Evolutionary conservation across 2,888 invertebrate species (phyloP), one percentile per base, ranked within the genome.

Genomic region (Cyclophora albipunctata): DNA sequence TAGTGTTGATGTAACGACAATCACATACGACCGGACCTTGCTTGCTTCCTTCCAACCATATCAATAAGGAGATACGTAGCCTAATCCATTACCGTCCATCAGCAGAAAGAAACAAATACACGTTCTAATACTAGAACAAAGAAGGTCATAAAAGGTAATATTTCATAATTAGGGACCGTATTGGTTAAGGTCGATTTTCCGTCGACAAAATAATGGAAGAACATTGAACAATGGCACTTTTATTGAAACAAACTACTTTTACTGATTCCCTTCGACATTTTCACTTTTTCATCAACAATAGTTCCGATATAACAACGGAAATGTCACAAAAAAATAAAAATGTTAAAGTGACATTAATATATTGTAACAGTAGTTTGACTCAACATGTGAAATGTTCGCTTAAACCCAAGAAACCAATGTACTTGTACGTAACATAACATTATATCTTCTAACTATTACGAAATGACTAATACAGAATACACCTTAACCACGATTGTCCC

Each of bases 201-300:
- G 67, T 69, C 69, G 68, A 72, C 71, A 20, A 71, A 75, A 66
- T 77, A 80, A 80, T 82, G 83, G 83, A 82, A 84, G 82, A 84
- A 78, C 80, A 66, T 70, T 71, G 66, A 63, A 7, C 42, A 42
- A 20, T 20, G 20, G 20, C 20, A 20, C 20, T 20, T 20, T 20
- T 20, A 20, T 20, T 20, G 20, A 20, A 20, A 20, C 20, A 20
- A 20, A 20, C 20, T 20, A 20, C 20, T 20, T n/a, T 20, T 20
- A 20, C 20, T 20, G 20, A 20, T 20, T 20, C 20, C 20, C 20
- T 20, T 20, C 20, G 20, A 20, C 20, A 20, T 20, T 20, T 20
- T 20, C n/a, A n/a, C n/a, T 20, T 20, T 1, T 20, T 20, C 2
- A 1, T 20, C 20, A 20, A 20, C 20, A 20, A 20, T 20, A 20